Conservation (phyloP, 2,888 invertebrate species). For the Byasa hedistus region DNA sequence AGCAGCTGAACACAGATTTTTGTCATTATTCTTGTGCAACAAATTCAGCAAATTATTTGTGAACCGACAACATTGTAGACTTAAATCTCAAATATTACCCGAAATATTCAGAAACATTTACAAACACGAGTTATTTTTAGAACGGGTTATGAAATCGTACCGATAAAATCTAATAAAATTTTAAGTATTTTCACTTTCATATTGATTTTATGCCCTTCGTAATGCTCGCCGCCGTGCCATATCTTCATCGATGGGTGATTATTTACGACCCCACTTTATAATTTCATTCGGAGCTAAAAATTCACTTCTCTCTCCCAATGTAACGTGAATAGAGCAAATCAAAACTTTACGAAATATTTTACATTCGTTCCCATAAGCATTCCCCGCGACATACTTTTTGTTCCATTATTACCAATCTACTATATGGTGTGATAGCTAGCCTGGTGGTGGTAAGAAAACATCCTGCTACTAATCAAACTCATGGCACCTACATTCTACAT, state of each 20-base stretch:
- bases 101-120: neutral
- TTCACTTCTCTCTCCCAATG: neutral
- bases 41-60: no score
- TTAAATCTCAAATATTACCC: neutral
- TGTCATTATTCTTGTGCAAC: no score
- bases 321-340: neutral
- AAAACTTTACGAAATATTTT: neutral
- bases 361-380: neutral
- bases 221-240: slow-evolving; percentile 3
- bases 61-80: neutral
- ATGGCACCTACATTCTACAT: no score
- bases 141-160: neutral
- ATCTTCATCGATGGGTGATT: slow-evolving; percentile 2
- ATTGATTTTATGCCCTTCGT: neutral
- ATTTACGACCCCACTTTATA: slow-evolving; percentile 1
- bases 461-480: no score
- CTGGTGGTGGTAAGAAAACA: neutral
- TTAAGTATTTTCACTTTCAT: neutral
- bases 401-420: neutral
- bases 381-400: no score
- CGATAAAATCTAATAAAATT: neutral
- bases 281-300: slow-evolving; percentile 1
- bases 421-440: neutral
- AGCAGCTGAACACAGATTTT: no score
- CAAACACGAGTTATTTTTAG: neutral